phyloP scores from a whole-genome alignment of 2,888 invertebrate genomes.

The Torymus aiolomorphi region DNA sequence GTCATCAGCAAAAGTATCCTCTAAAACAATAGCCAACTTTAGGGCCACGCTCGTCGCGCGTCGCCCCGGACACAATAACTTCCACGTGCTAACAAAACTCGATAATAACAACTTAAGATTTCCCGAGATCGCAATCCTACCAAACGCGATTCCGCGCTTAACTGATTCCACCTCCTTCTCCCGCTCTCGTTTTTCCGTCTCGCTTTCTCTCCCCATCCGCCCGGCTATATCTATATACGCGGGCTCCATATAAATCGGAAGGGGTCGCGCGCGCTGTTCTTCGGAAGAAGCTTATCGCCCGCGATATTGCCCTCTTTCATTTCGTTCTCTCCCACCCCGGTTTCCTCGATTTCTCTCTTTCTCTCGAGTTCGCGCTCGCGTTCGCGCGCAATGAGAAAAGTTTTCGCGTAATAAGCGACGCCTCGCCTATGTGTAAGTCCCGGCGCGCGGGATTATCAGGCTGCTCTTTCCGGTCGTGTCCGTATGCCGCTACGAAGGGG shows the following conservation, averaged over 20 bases:
- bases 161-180: constrained; percentile 22
- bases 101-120: constrained; percentile 12
- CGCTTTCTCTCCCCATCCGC: neutral
- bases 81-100: neutral
- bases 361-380: constrained; percentile 37
- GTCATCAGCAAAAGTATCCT: no score
- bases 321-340: constrained; percentile 36
- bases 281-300: constrained; percentile 41
- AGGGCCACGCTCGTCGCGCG: no score
- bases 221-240: constrained; percentile 22
- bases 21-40: no score
- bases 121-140: constrained; percentile 30
- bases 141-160: constrained; percentile 36
- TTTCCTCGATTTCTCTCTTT: no score
- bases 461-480: neutral
- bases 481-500: no score
- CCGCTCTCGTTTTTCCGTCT: constrained; percentile 21
- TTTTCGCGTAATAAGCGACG: constrained; percentile 70
- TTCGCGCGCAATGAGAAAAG: constrained; percentile 70
- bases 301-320: constrained; percentile 56
- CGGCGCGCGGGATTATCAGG: constrained; percentile 36
- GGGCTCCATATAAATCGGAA: constrained; percentile 20
- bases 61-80: constrained; percentile 2
- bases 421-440: constrained; percentile 43
- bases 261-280: constrained; percentile 26